phyloP scores from a whole-genome alignment of 2,113 vertebrate genomes.

The Guaruba guarouba region DNA sequence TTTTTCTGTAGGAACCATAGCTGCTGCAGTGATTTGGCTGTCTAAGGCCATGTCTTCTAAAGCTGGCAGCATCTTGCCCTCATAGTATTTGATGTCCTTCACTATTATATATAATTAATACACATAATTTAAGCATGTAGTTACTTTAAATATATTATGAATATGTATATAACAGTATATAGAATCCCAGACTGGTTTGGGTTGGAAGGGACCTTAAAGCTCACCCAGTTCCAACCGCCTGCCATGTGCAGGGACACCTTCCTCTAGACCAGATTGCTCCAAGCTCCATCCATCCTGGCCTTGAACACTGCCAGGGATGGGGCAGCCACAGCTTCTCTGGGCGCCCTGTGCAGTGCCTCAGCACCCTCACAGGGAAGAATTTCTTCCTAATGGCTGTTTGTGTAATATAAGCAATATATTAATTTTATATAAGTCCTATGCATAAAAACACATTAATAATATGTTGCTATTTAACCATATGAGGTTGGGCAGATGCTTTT shows the following conservation, averaged over 20 bases:
- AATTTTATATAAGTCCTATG: background rate
- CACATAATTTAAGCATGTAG: background rate
- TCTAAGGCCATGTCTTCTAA: background rate
- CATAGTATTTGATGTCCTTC: fast-evolving
- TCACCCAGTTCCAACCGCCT: background rate
- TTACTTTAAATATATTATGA: background rate
- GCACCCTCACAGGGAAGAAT: background rate
- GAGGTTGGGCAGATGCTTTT: background rate
- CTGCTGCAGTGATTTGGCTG: background rate
- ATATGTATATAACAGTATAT: background rate
- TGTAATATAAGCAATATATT: background rate
- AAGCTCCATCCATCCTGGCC: background rate
- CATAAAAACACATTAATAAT: background rate
- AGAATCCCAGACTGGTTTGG: background rate
- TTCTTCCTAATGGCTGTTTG: background rate
- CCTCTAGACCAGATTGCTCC: background rate
- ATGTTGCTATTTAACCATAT: background rate
- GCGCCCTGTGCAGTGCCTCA: background rate
- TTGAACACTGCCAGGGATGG: background rate
- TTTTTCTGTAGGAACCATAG: background rate
- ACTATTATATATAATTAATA: background rate
- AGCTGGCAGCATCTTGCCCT: background rate
- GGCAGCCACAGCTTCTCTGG: background rate
- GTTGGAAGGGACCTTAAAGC: background rate
- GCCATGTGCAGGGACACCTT: background rate